These are phyloP conservation scores for Acromyrmex heyeri DNA, from an alignment of 1,140 invertebrate species.

Conservation along the genomic window DNA sequence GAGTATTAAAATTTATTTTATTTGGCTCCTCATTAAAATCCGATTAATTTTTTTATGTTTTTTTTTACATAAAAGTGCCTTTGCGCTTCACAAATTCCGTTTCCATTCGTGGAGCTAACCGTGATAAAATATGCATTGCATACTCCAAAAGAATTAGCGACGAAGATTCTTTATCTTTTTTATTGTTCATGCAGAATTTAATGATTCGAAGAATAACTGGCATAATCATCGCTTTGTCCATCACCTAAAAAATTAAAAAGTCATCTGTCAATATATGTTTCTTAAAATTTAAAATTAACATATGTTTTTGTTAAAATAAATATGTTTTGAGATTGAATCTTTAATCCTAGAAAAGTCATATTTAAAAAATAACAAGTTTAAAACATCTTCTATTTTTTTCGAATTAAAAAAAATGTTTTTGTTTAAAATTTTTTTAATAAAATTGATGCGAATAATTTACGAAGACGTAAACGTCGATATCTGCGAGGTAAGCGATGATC, in stretches of 20 bases:
- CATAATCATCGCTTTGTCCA: slow-evolving; percentile 69
- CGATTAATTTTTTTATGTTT: background rate
- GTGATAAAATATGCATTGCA: slow-evolving; percentile 69
- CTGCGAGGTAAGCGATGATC: slow-evolving; percentile 63
- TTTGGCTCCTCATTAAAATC: background rate
- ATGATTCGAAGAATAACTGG: slow-evolving; percentile 70
- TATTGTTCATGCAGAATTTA: slow-evolving; percentile 31
- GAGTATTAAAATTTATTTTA: slow-evolving; percentile 17
- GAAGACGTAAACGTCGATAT: slow-evolving; percentile 59
- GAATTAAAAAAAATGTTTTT: background rate
- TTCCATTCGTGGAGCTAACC: slow-evolving; percentile 75
- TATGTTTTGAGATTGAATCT: background rate
- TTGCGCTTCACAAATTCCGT: slow-evolving; percentile 74
- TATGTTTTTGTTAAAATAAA: background rate
- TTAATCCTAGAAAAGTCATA: background rate
- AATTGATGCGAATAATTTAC: slow-evolving; percentile 43
- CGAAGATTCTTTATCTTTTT: background rate
- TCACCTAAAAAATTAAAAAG: slow-evolving; percentile 64
- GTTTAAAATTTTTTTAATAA: slow-evolving; percentile 2
- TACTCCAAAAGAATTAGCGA: slow-evolving; percentile 67
- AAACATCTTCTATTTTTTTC: background rate
- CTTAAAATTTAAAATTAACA: background rate
- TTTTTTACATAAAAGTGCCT: slow-evolving; percentile 71
- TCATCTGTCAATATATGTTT: background rate
- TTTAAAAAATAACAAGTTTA: background rate